Base-by-base conservation (phyloP, 2,888 invertebrate species). In the Sinohyriopsis cumingii region DNA sequence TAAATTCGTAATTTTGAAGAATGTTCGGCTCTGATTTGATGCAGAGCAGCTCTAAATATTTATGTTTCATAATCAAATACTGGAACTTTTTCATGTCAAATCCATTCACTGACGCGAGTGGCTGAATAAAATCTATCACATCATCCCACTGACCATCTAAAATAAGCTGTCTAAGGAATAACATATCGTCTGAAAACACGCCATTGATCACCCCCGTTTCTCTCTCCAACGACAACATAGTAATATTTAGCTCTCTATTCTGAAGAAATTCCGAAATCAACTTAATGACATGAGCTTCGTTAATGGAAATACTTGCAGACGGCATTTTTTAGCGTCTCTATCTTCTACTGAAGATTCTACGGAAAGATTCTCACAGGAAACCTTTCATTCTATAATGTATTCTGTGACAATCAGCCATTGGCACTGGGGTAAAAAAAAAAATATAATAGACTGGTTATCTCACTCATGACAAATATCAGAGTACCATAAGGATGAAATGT, bases 131-230 rank as follows among this genome's bases (percentile, higher is more conserved):
- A 89, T 98, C 97, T 73, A 97, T 91, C 1, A 96, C 97, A 90
- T 98, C 97, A 91, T 98, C 98, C 98, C 98, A 98, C 91, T 98
- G 97, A 24, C 98, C 98, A 90, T 98, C 98, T 68, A 98, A 93
- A 81, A 98, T 97, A 67, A 98, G 93, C 91, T 98, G 97, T 24
- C 98, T 93, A 25, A 98, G 92, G 90, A 98, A 98, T 63, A 98
- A 93, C 57, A 97, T 94, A 90, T 98, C 98, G 90, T 98, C 97
- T 20, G 96, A 96, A 90, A 94, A 97, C 76, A 97, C 72, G 33
- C 90, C 89, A 82, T 90, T 90, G 65, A 90, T 89, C 0, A 89
- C 95, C 65, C 98, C 98, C 1, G 97, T 96, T 91, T 98, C 98
- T 65, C 98, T 93, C 91, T 98, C 98, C 75, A 98, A 91, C 66